Base-by-base conservation (phyloP, 2,888 invertebrate species). In the Nezara viridula region DNA sequence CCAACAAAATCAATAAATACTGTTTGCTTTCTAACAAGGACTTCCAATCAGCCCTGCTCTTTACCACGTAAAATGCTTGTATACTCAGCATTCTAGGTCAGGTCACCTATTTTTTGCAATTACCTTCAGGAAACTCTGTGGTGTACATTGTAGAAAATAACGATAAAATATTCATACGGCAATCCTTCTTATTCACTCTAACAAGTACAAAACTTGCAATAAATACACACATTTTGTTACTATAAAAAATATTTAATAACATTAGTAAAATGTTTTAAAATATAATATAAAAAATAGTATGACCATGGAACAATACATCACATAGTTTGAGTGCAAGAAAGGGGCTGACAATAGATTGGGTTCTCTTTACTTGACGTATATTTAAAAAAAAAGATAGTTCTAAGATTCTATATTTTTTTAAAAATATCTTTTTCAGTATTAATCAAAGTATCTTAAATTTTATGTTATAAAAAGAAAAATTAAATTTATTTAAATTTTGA, bases 1-100 rank as follows among this genome's bases (percentile, higher is more conserved):
- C 16, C 32, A 73, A 73, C 66, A 37, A 73, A 73, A 73, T 73
- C 66, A 37, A 73, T 73, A 73, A 73, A 73, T 73, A 27, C 19
- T 73, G 66, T 73, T 73, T 73, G 66, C 66, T 73, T 37, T 21
- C 27, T 27, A 60, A 66, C 32, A 66, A 73, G 66, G 6, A 37
- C 32, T 73, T 73, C 37, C 66, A 73, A 73, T 73, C 32, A 37
- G 19, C 6, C 10, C 6, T 16, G 32, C 32, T 73, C 19, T 73
- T 73, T 73, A 37, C 32, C 19, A 37, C 27, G 66, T 37, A 73
- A 73, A 73, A 37, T 73, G 19, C 66, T 73, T 73, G 16, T 73
- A 37, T 73, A 37, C 66, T 37, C 4, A 37, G 66, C 32, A 16
- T 73, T 73, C 66, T 73, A 73, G 66, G 66, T 73, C 66, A 73